Conservation (phyloP, 37 sponge, comb jelly and placozoan species). For the Aplysina aerophoba region DNA sequence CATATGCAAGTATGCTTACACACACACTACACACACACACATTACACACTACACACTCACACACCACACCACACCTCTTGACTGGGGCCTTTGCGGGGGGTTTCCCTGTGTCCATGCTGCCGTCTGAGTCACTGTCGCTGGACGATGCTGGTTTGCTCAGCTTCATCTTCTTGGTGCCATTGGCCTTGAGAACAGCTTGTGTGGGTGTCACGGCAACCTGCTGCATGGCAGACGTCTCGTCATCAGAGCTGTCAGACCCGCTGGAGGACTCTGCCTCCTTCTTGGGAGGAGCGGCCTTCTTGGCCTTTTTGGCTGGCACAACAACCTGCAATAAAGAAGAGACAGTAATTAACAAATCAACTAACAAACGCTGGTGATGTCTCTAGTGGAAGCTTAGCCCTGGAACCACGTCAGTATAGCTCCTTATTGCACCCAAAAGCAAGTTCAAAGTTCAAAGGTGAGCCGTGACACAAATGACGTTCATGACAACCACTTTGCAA, state of each 20-base stretch:
- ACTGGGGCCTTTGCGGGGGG: not conserved
- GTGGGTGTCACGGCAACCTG: not conserved
- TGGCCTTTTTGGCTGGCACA: not conserved
- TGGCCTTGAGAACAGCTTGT: conserved; percentile 15
- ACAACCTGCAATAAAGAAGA: no score
- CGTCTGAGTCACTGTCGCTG: not conserved
- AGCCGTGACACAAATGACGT: no score
- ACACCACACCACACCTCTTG: not conserved
- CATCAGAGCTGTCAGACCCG: not conserved
- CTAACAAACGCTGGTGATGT: no score
- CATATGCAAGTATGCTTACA: no score
- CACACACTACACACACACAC: no score
- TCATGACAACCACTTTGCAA: no score
- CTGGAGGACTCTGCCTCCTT: not conserved
- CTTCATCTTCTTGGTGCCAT: not conserved
- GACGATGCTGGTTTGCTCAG: not conserved
- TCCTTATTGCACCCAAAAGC: no score
- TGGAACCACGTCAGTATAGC: no score
- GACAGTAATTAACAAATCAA: no score
- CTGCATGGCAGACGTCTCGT: not conserved
- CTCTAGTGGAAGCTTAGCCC: no score
- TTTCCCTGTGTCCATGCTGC: not conserved
- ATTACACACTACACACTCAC: no score
- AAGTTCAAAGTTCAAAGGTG: no score
- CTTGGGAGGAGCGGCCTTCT: not conserved